phyloP scores from a whole-genome alignment of 2,113 vertebrate genomes.

The Gorilla gorilla region DNA sequence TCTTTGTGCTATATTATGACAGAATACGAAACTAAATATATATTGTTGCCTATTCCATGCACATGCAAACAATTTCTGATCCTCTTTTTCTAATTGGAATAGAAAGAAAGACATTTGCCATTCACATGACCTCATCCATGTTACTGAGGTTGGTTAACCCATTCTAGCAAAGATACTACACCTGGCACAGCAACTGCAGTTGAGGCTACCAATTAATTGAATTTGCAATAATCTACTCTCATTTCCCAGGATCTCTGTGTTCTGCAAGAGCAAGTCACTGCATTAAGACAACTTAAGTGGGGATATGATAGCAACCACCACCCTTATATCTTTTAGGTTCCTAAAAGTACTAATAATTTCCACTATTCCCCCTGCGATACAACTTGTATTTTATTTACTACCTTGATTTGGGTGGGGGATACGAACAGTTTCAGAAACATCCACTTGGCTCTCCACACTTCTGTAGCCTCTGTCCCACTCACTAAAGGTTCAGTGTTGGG shows the following conservation, averaged over 20 bases:
- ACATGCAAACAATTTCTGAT: background rate
- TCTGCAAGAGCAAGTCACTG: background rate
- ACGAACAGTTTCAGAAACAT: background rate
- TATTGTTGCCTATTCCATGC: background rate
- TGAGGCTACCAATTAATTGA: background rate
- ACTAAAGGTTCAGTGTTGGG: background rate
- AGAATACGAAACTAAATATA: background rate
- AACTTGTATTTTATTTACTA: background rate
- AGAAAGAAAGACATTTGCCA: background rate
- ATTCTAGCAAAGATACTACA: background rate
- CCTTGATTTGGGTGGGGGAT: background rate
- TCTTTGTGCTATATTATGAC: background rate
- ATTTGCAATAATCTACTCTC: background rate
- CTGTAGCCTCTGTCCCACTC: background rate
- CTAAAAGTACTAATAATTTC: background rate
- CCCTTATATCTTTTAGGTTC: background rate
- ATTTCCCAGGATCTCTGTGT: background rate
- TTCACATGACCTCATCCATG: background rate
- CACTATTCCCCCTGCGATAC: background rate
- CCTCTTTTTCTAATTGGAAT: background rate
- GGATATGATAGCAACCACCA: background rate
- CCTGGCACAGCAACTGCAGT: background rate
- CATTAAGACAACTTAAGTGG: background rate
- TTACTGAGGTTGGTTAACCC: background rate
- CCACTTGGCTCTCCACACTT: background rate